These are phyloP conservation scores for Podiceps cristatus DNA, from an alignment of 2,113 vertebrate species.

Conservation along the genomic window DNA sequence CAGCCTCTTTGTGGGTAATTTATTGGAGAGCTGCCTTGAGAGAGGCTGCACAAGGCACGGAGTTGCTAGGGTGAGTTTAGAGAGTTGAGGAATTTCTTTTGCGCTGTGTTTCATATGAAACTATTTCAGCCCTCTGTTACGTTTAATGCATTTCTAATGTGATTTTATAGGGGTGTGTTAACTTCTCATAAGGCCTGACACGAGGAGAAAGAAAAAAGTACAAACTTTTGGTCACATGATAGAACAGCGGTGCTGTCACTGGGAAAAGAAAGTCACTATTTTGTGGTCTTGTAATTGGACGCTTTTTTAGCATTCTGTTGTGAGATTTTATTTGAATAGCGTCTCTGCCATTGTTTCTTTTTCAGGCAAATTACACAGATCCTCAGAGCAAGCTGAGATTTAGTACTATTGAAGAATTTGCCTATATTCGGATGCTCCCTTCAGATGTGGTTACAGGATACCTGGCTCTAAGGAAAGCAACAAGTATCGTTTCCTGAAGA, in stretches of 20 bases:
- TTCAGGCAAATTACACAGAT: conserved; percentile 95
- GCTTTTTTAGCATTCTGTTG: background rate
- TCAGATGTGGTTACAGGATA: conserved; percentile 94
- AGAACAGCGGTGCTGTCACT: background rate
- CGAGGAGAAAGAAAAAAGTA: background rate
- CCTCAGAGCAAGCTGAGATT: conserved; percentile 97
- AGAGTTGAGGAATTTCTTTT: conserved; percentile 32
- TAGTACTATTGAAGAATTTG: conserved; percentile 93
- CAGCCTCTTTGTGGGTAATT: conserved; percentile 47
- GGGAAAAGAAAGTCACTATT: background rate
- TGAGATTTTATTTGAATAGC: background rate
- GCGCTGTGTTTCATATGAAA: background rate
- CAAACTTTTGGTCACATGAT: background rate
- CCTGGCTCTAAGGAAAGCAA: conserved; percentile 92
- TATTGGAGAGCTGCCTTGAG: conserved; percentile 53
- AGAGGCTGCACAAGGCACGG: background rate
- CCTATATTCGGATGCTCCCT: conserved; percentile 94
- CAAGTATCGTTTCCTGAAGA: conserved; percentile 90
- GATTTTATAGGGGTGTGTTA: conserved; percentile 19
- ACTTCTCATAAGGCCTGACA: background rate
- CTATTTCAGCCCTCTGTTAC: background rate
- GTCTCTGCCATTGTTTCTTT: conserved; percentile 23
- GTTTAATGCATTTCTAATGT: conserved; percentile 49
- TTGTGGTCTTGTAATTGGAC: background rate
- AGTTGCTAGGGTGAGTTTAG: conserved; percentile 39